phyloP scores from a whole-genome alignment of 2,888 invertebrate genomes.

The Gerris lacustris region DNA sequence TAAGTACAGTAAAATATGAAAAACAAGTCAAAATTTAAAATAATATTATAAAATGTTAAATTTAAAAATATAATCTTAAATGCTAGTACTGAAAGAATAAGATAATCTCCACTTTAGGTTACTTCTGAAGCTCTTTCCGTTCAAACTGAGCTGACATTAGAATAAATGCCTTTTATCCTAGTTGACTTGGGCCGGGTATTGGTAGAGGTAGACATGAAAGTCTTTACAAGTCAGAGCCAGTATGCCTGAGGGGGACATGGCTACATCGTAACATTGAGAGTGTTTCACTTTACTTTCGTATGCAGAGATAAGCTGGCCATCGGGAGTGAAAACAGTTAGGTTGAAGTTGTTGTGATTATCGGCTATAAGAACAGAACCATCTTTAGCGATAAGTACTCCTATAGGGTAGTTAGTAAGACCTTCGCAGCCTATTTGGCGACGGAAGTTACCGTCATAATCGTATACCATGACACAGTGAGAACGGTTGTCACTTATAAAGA shows the following conservation, averaged over 20 bases:
- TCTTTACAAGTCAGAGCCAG: conserved; percentile 98
- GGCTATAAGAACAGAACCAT: conserved; percentile 93
- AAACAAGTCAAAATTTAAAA: too few species aligned
- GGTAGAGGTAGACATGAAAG: conserved; percentile 94
- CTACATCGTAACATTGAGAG: conserved; percentile 99
- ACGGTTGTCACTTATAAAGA: conserved; percentile 98
- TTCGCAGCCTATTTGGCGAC: conserved; percentile 96
- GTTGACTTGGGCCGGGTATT: not conserved
- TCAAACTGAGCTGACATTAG: too few species aligned
- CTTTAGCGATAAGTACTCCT: conserved; percentile 93
- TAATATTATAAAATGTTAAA: too few species aligned
- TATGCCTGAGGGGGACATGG: conserved; percentile 95
- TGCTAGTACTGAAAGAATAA: too few species aligned
- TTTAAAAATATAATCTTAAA: too few species aligned
- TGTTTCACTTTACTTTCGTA: conserved; percentile 98
- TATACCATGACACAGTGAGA: conserved; percentile 99
- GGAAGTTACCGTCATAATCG: conserved; percentile 90
- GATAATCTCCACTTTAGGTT: too few species aligned
- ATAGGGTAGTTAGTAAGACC: conserved; percentile 99
- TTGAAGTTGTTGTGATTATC: conserved; percentile 99
- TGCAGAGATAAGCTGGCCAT: conserved; percentile 91
- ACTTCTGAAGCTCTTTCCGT: too few species aligned
- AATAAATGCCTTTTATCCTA: not conserved
- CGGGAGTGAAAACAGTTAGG: conserved; percentile 94
- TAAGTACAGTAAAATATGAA: too few species aligned